These are phyloP conservation scores for Hylaeus anthracinus DNA, from an alignment of 1,140 invertebrate genomes.

Conservation along the genomic window DNA sequence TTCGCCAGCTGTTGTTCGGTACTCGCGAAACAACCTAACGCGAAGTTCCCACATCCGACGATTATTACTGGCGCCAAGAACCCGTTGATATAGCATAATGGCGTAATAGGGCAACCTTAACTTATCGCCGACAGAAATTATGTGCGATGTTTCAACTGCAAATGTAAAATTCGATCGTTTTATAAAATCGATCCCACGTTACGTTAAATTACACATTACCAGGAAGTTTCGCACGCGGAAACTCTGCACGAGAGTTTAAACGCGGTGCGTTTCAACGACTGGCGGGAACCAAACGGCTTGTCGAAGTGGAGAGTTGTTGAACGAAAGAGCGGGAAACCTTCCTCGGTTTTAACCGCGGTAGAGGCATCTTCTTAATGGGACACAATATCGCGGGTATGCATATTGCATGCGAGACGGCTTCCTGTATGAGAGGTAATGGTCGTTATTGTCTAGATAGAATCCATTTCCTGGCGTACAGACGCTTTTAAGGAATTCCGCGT, in stretches of 20 bases:
- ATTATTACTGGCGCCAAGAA: too few species aligned
- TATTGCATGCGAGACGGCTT: not conserved
- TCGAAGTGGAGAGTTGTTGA: conserved; percentile 7
- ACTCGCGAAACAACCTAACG: not conserved
- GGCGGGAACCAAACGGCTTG: not conserved
- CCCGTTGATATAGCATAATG: too few species aligned
- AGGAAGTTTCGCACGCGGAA: too few species aligned
- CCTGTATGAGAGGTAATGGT: conserved; percentile 13
- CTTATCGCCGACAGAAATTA: too few species aligned
- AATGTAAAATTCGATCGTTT: too few species aligned
- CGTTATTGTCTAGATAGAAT: conserved; percentile 18
- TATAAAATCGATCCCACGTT: too few species aligned
- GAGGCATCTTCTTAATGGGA: conserved; percentile 8
- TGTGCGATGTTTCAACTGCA: too few species aligned
- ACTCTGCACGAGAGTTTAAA: too few species aligned
- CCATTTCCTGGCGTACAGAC: not conserved
- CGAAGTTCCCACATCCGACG: too few species aligned
- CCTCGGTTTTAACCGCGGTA: not conserved
- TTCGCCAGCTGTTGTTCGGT: not conserved
- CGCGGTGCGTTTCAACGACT: not conserved
- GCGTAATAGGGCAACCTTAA: too few species aligned
- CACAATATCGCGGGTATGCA: not conserved
- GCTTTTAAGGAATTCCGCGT: too few species aligned
- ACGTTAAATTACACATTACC: too few species aligned
- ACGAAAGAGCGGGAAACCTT: not conserved